Evolutionary conservation across 2,113 vertebrate species (phyloP).

Genomic region (Rhodinocichla rosea): DNA sequence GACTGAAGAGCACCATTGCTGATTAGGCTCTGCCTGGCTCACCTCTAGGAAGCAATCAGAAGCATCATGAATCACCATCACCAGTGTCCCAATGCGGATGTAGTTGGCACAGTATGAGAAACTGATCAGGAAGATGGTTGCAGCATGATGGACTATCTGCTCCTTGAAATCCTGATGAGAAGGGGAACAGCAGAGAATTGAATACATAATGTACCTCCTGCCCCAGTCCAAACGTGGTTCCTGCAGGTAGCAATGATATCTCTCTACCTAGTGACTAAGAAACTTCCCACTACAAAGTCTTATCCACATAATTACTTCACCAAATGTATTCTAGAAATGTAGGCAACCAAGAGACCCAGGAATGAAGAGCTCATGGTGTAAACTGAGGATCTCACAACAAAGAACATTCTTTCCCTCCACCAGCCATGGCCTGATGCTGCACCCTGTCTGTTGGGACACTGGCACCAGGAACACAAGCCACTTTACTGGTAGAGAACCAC

Average conservation of each 20-base stretch:
- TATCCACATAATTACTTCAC: neutral
- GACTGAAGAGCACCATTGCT: neutral
- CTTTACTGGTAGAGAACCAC: neutral
- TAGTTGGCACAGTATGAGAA: constrained; percentile 92
- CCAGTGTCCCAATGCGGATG: constrained; percentile 84
- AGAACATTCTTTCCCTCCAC: neutral
- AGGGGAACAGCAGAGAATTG: neutral
- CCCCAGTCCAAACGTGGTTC: neutral
- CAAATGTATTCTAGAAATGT: neutral
- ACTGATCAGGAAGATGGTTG: constrained; percentile 84
- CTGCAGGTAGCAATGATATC: neutral
- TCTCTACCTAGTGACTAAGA: neutral
- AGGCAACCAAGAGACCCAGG: neutral
- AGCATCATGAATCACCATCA: constrained; percentile 88
- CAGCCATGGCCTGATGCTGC: neutral
- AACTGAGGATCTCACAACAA: neutral
- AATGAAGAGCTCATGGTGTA: neutral
- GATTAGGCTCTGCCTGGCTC: neutral
- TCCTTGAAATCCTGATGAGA: constrained; percentile 86
- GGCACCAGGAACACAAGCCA: neutral
- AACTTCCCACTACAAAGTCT: neutral
- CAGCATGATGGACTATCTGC: constrained; percentile 87
- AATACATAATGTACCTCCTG: neutral
- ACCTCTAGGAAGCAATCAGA: constrained; percentile 90
- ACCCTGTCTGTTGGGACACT: neutral